Base-by-base conservation (phyloP, 2,797 vertebrate species). In the Onychomys torridus region DNA sequence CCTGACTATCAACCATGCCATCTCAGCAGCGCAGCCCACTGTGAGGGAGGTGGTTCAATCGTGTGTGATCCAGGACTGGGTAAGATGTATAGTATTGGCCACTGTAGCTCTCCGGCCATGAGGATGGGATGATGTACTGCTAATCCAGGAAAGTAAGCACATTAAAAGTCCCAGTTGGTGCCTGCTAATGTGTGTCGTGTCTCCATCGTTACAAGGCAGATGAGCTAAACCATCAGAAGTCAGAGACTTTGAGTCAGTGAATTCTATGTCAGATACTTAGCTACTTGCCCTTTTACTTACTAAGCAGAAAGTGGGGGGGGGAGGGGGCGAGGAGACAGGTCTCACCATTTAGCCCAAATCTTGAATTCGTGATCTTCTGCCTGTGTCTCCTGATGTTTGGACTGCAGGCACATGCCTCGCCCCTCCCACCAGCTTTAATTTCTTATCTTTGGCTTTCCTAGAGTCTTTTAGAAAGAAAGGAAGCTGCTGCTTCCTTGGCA, bases 391-490 rank as follows among this genome's bases (percentile, higher is more conserved):
- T 46, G 69, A 88, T 43, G 52, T 21, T 32, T 29, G 27, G 55
- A 76, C 37, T 32, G 23, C 6, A 76, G 69, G 25, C 27, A 59
- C 37, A 32, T 43, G 52, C 27, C 27, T 25, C 43, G 12, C 17
- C 5, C 4, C 34, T 40, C 27, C 27, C 3, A 3, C 65, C 13
- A 9, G 17, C 37, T 89, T 89, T 40, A 76, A 13, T 83, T 84
- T 61, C 43, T 9, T 77, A 73, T 90, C 49, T 52, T 52, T 82
- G 81, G 23, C 57, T 73, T 93, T 77, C 23, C 29, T 55, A 88
- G 43, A 16, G 25, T 16, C 27, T 14, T 95, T 89, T 46, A 84
- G 73, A 87, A 92, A 65, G 67, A 46, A 90, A 76, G 77, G 63
- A 90, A 96, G 87, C 76, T n/a, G 11, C 21, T 27, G 81, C 7